phyloP scores from a whole-genome alignment of 1,140 invertebrate species.

The Neotoxoptera formosana region DNA sequence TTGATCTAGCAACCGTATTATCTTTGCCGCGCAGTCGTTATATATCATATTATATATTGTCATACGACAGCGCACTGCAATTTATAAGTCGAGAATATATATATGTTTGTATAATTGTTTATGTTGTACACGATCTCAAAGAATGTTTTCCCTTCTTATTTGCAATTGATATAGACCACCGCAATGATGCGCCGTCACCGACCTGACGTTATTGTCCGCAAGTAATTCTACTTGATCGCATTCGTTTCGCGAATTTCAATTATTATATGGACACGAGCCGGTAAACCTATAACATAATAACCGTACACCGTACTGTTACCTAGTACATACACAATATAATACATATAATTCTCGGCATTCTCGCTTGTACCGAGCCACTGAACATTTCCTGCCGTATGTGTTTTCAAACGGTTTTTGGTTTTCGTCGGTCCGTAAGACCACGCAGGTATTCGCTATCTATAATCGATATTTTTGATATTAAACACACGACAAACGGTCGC shows the following conservation, averaged over 20 bases:
- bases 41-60: not conserved
- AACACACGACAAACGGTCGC: not conserved
- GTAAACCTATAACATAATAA: not conserved
- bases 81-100: not conserved
- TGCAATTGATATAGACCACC: conserved; percentile 23
- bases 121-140: not conserved
- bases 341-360: not conserved
- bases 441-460: not conserved
- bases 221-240: not conserved
- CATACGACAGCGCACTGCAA: not conserved
- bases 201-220: not conserved
- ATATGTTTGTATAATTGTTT: not conserved
- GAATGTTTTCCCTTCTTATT: not conserved
- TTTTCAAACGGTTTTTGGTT: not conserved
- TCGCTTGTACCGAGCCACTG: not conserved
- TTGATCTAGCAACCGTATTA: not conserved
- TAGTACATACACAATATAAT: not conserved
- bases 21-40: not conserved
- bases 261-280: not conserved
- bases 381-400: not conserved
- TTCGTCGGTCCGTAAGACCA: not conserved
- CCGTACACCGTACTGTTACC: too few relatives aligned
- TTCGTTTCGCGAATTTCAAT: conserved; percentile 36
- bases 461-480: not conserved
- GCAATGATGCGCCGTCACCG: not conserved